These are phyloP conservation scores for Chaetogeoica ovagalla DNA, from an alignment of 2,888 invertebrate genomes.

Conservation along the genomic window DNA sequence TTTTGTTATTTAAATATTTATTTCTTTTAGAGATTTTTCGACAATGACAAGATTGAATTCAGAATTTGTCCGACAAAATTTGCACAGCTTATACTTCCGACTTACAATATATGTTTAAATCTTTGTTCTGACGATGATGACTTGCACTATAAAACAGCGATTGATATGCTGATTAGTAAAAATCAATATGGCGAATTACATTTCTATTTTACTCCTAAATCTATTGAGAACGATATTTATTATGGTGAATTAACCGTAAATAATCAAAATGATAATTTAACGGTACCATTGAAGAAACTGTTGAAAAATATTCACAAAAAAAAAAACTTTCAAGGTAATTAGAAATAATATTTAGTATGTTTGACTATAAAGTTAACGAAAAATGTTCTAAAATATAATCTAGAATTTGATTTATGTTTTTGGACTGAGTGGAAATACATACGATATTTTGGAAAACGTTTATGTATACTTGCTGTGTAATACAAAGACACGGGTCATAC, in stretches of 20 bases:
- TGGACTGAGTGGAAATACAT: too few species aligned
- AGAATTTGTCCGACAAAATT: slow-evolving; percentile 16
- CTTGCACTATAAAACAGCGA: background rate
- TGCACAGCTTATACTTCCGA: slow-evolving; percentile 1
- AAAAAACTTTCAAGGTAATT: slow-evolving; percentile 23
- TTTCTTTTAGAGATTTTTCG: slow-evolving; percentile 2
- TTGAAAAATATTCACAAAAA: background rate
- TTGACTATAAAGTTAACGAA: background rate
- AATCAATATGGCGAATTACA: slow-evolving; percentile 15
- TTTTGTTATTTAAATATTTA: background rate
- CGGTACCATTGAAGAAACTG: slow-evolving; percentile 7
- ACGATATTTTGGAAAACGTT: too few species aligned
- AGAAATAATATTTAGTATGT: background rate
- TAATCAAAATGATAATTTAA: background rate
- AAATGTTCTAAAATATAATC: background rate
- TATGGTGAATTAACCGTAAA: background rate
- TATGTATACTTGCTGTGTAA: background rate
- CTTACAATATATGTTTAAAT: slow-evolving; percentile 4
- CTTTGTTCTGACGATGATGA: background rate
- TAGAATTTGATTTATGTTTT: too few species aligned
- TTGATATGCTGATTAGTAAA: background rate
- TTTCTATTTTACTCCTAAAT: slow-evolving; percentile 28
- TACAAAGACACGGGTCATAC: too few species aligned
- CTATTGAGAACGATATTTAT: background rate
- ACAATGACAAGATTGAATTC: background rate